These are phyloP conservation scores for Haliaeetus vocifer DNA, from an alignment of 2,797 vertebrate genomes.

Conservation along the genomic window DNA sequence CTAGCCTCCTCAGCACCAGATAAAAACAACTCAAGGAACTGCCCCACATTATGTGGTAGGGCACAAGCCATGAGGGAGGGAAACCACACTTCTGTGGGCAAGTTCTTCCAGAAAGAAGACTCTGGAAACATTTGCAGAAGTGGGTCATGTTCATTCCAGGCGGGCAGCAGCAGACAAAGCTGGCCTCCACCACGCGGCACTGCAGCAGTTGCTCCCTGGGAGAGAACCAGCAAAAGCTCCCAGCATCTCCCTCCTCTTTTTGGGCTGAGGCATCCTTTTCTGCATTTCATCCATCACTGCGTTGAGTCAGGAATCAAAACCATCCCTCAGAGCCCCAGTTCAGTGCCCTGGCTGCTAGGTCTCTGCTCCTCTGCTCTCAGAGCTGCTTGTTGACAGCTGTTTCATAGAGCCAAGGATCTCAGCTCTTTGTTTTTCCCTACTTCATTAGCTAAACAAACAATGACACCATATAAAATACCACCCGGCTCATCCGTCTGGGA, in stretches of 20 bases:
- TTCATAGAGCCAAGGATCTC: background rate
- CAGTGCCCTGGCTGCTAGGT: background rate
- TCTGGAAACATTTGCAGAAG: background rate
- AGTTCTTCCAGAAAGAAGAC: background rate
- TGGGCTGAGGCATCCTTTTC: background rate
- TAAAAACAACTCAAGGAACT: background rate
- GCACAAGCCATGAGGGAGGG: background rate
- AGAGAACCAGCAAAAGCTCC: background rate
- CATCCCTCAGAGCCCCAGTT: background rate
- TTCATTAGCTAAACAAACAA: slow-evolving; percentile 45
- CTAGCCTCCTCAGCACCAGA: background rate
- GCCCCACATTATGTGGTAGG: background rate
- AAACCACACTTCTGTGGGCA: background rate
- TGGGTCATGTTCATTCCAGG: background rate
- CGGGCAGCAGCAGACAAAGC: background rate
- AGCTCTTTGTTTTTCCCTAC: background rate
- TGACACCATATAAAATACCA: slow-evolving; percentile 49
- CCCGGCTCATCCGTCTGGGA: background rate
- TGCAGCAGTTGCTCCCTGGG: background rate
- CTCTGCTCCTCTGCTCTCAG: background rate
- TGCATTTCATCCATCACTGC: background rate
- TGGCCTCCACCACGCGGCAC: accelerated
- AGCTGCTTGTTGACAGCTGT: slow-evolving; percentile 29
- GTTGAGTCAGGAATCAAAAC: background rate
- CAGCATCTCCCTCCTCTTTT: background rate